Base-by-base conservation (phyloP, 2,888 invertebrate genomes). In the Pristionchus maxplancki region DNA sequence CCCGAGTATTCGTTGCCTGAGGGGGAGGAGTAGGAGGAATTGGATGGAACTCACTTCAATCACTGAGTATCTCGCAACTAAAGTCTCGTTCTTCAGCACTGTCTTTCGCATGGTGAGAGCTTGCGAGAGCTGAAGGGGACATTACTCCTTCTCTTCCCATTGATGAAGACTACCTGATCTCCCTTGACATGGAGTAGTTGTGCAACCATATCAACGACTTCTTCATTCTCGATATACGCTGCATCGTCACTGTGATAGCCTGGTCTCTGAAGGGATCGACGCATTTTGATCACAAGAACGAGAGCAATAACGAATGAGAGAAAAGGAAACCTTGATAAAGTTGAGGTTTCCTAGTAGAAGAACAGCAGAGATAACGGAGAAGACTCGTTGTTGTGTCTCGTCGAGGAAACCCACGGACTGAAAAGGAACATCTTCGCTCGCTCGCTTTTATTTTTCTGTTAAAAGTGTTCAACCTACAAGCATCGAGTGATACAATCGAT, bases 191-290 rank as follows among this genome's bases (percentile, higher is more conserved):
- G 96, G 91, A 98, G 96, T 91, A 98, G 96, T 92, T 97, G 97
- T 0, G 98, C 98, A 94, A 98, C 97, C 89, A 97, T 96, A 53
- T 96, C 96, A 64, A 98, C 97, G 40, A 95, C 95, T 82, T 97
- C 97, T 5, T 97, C 97, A 95, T 98, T 98, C 94, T 97, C 96
- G 4, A 98, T 97, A 74, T 97, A 97, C 28, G 98, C 98, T 78
- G 97, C 97, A 95, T 98, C 98, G 95, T 98, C 98, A 95, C 97
- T 97, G 95, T 98, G 97, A 95, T 98, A 98, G 86, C 97, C 97
- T n/a, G 97, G 97, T 95, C 98, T 97, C 95, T 97, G 95, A 71
- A 71, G 0, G 0, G 67, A 34, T 28, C 9, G n/a, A 64, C n/a
- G n/a, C 24, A 28, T 62, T 28, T 8, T 3, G 13, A n/a, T 11